Base-by-base conservation (phyloP, 2,797 vertebrate species). In the Agapornis canus region DNA sequence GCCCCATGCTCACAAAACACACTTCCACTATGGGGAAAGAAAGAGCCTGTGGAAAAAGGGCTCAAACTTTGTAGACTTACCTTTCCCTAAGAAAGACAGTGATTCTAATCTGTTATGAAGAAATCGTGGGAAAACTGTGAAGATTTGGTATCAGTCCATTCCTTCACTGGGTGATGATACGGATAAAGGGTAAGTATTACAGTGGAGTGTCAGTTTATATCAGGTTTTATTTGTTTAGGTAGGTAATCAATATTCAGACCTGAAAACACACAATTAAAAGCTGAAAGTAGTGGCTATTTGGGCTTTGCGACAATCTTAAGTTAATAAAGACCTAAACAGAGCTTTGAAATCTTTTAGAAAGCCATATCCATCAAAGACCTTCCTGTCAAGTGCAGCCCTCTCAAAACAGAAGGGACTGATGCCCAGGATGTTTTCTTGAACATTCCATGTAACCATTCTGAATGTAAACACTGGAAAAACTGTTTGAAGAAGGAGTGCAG, bases 101-200 rank as follows among this genome's bases (percentile, higher is more conserved):
- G 4, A 35, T 80, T 92, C 49, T 73, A 23, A 86, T 80, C 12
- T 64, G 14, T 70, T 72, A 52, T 16, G 57, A 92, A 66, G 40
- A 87, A 93, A 82, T 71, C 13, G 11, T 61, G 26, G 35, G 40
- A 82, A 79, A 90, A 56, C 10, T 63, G 49, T n/a, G 23, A 83
- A 60, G 59, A n/a, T 45, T 48, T 0, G 0, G 0, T 65, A 42
- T 72, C 42, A 64, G 26, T 81, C 42, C n/a, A 8, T 72, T 80
- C 19, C n/a, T 75, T 47, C 18, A 47, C 52, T 76, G 89, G 31
- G 52, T 31, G 8, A n/a, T 54, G 64, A 59, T 39, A 32, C 1
- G 9, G 42, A 40, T 73, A 56, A 56, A n/a, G 16, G 26, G 21
- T 42, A 49, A 91, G 29, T 39, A 29, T 72, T 61, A 27, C 3